Percentiles rank a stretch among this genome's conserved stretches.
phyloP scores from a whole-genome alignment of 2,797 vertebrate genomes.

The Dipus sagitta region DNA sequence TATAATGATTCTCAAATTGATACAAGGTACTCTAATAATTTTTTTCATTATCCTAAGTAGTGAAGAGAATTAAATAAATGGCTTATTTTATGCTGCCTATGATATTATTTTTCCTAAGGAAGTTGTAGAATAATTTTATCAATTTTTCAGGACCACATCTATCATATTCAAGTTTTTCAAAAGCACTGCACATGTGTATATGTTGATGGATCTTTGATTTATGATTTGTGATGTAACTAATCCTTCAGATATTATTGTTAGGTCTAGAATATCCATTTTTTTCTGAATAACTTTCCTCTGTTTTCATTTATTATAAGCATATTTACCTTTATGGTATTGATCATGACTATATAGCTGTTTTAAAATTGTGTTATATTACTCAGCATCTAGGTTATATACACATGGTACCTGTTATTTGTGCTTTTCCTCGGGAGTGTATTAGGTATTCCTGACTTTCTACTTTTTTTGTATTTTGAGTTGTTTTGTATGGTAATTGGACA shows the following conservation, averaged over 20 bases:
- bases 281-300: background rate
- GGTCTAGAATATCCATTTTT: constrained; percentile 13
- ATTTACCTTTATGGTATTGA: background rate
- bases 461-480: background rate
- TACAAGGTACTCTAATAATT: too few species aligned
- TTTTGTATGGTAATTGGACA: background rate
- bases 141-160: background rate
- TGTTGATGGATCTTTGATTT: background rate
- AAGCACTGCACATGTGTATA: background rate
- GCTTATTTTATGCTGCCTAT: background rate
- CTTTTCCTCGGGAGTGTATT: background rate
- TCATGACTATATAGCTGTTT: background rate
- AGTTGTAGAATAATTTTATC: constrained; percentile 2
- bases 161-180: background rate
- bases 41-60: background rate
- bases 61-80: background rate
- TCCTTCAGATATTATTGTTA: constrained; percentile 11
- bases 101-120: background rate
- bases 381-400: background rate
- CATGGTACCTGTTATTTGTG: background rate
- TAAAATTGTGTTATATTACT: background rate
- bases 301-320: background rate
- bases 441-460: background rate
- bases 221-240: background rate
- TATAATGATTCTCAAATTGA: too few species aligned